Evolutionary conservation across 1,140 invertebrate genomes (phyloP), one percentile per base, ranked within the genome.

Genomic region (Euwallacea fornicatus): DNA sequence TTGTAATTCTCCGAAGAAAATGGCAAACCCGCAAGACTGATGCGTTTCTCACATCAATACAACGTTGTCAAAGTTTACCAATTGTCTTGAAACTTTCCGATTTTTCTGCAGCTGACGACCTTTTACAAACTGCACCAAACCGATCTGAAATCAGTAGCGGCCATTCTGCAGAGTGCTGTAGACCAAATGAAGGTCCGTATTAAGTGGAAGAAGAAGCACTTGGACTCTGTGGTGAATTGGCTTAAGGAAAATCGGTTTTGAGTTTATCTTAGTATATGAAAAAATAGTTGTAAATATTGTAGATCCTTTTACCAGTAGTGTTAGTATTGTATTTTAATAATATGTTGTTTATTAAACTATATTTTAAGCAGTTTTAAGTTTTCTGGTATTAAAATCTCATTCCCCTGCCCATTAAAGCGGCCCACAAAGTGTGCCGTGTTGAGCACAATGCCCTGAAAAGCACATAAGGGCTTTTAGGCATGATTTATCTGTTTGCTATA

Each of bases 81-180:
- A 53, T 50, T 50, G 13, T 15, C 54, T 56, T 11, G 13, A 56
- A 56, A 56, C 54, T 56, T 6, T 15, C 16, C 8, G 7, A 15
- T 56, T 56, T 33, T 33, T 33, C 21, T 33, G n/a, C 60, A 80
- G 78, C 66, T 80, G 7, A 78, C 77, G 11, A 73, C 71, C 7
- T 79, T 80, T 62, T 79, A 78, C 42, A 77, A 74, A 64, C 56
- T 75, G 10, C 76, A 79, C 55, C 75, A 80, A 50, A 74, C 75
- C 42, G 77, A 77, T 66, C 59, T 80, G 9, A 74, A 76, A 60
- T 63, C 72, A 16, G 69, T 80, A 9, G 69, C 79, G 4, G 50
- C 59, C 15, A 67, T 80, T 8, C 73, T 80, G 10, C 76, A 79
- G 58, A 76, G 73, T 62, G 73, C 77, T 8, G 79, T 80, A 6